These are phyloP conservation scores for Dryococelus australis DNA, from an alignment of 2,888 invertebrate genomes.

Conservation along the genomic window DNA sequence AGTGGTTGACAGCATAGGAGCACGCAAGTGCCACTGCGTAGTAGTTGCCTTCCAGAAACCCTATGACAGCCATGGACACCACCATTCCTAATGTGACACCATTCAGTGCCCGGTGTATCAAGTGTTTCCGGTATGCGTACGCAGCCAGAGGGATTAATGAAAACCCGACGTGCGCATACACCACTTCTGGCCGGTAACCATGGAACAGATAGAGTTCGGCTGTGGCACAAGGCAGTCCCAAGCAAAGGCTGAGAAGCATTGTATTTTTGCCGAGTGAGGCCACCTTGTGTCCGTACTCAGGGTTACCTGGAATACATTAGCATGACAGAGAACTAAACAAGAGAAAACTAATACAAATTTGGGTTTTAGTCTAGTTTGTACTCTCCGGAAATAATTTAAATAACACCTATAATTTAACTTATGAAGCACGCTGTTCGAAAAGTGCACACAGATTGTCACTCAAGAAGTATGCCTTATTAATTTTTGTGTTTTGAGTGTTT, in stretches of 20 bases:
- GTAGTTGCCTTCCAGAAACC: constrained; percentile 54
- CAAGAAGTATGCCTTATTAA: too few species aligned
- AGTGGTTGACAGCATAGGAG: constrained; percentile 55
- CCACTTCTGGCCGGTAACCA: not conserved
- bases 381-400: too few species aligned
- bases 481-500: too few species aligned
- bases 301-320: constrained; percentile 28
- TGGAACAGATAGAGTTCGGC: constrained; percentile 23
- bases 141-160: not conserved
- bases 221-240: constrained; percentile 27
- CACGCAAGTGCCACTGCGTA: constrained; percentile 50
- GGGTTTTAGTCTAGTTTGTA: too few species aligned
- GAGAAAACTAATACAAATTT: too few species aligned
- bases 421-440: too few species aligned
- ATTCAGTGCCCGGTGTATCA: not conserved
- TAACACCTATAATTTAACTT: too few species aligned
- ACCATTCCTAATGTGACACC: constrained; percentile 50
- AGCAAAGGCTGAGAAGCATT: constrained; percentile 21
- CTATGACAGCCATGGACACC: constrained; percentile 52
- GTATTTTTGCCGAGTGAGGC: not conserved
- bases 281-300: constrained; percentile 29
- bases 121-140: not conserved
- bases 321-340: too few species aligned
- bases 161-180: constrained; percentile 23
- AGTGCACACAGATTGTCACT: too few species aligned